A percentile compares a stretch with the other conserved stretches of the same genome.
These are phyloP conservation scores for Spheniscus mendiculus DNA, from an alignment of 2,113 vertebrate genomes.

Conservation along the genomic window DNA sequence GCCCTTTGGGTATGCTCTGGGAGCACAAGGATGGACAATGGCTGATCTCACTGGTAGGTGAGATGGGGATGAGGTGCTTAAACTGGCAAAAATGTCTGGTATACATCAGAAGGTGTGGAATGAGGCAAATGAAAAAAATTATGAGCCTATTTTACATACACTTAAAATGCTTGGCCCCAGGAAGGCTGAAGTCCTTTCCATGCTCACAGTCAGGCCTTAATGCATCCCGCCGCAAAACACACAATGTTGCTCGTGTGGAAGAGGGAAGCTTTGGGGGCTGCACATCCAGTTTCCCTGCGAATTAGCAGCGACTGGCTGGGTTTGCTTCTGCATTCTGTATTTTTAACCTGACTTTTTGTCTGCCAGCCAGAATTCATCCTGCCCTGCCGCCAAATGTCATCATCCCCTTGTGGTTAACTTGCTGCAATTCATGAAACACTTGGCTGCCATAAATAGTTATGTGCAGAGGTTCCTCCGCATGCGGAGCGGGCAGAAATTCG, in stretches of 20 bases:
- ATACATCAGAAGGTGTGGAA: not conserved
- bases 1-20: not conserved
- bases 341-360: slow-evolving; percentile 42
- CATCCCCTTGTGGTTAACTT: slow-evolving; percentile 67
- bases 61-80: not conserved
- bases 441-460: slow-evolving; percentile 70
- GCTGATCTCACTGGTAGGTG: not conserved
- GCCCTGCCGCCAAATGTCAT: slow-evolving; percentile 65
- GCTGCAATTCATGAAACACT: slow-evolving; percentile 68
- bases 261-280: not conserved
- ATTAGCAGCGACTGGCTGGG: not conserved
- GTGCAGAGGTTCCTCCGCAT: slow-evolving; percentile 16
- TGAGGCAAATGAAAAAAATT: not conserved
- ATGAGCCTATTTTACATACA: not conserved
- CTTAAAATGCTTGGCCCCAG: not conserved
- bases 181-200: not conserved
- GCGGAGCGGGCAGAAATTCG: not conserved
- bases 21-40: not conserved
- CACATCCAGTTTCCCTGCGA: not conserved
- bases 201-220: accelerated
- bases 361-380: slow-evolving; percentile 5
- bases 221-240: not conserved
- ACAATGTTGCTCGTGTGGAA: accelerated
- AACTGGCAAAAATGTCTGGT: not conserved
- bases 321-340: slow-evolving; percentile 30